Conservation (phyloP, 2,113 vertebrate species). For the Neofelis nebulosa region DNA sequence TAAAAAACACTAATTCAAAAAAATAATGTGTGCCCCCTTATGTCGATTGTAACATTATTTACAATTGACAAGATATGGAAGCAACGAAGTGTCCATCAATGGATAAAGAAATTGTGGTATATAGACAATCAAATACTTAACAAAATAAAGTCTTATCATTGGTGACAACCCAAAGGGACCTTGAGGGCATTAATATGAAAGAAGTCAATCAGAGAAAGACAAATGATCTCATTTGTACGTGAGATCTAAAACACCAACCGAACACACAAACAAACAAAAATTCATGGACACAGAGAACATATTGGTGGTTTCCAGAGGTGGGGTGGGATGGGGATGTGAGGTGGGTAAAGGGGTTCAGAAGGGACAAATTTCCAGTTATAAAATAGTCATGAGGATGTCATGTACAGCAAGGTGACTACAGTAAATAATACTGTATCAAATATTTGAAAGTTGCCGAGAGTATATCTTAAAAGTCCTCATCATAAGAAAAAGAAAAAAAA, state of each 20-base stretch:
- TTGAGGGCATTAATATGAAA: neutral
- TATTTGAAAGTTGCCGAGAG: neutral
- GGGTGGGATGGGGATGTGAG: neutral
- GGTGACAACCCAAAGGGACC: neutral
- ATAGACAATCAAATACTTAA: neutral
- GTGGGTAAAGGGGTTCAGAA: neutral
- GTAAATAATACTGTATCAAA: neutral
- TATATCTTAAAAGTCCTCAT: neutral
- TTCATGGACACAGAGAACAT: neutral
- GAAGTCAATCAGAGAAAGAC: neutral
- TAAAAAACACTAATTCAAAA: neutral
- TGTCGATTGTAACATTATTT: neutral
- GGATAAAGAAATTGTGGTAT: neutral
- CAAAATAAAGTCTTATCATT: neutral
- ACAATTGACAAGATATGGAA: neutral
- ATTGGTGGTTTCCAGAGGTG: neutral
- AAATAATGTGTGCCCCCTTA: neutral
- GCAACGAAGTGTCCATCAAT: neutral
- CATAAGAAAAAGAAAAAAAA: neutral
- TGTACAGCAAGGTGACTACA: neutral
- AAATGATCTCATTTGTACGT: neutral
- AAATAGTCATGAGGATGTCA: neutral
- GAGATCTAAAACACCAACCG: neutral
- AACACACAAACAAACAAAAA: too few relatives aligned
- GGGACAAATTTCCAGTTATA: neutral